Evolutionary conservation across 2,797 vertebrate genomes (phyloP), one percentile per base, ranked within the genome.

Genomic region (Hoplostethus atlanticus): DNA sequence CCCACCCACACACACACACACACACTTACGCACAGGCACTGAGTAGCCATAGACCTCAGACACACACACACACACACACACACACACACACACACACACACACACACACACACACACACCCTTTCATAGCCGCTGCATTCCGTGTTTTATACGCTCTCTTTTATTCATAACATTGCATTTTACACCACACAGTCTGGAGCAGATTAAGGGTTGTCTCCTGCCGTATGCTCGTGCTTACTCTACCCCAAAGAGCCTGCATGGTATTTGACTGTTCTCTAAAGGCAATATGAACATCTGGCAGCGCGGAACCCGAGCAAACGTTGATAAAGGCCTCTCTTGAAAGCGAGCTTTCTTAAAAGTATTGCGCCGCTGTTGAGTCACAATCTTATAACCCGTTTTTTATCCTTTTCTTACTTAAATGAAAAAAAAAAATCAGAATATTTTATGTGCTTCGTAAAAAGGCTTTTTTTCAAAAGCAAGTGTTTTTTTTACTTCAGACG

Each of bases 141-240:
- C 80, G 51, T 91, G 88, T 93, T 91, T 93, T 89, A 90, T 91
- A 86, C 84, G 84, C 85, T 90, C 75, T 65, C 84, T 89, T 92
- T 91, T 92, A 94, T 93, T 91, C 90, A 91, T 93, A 91, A 92
- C 86, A 87, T 91, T 92, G 88, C 90, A 85, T 92, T 93, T 93
- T 92, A 93, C 92, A 93, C 87, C 85, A 81, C 78, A 71, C 74
- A 83, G 90, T 93, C 92, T 93, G 93, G 91, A 91, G 88, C 86
- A 87, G 89, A 93, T 93, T 93, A 92, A 70, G 81, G 84, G 63
- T 88, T 76, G 90, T 92, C 89, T 92, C 90, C 90, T 87, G 88
- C 90, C 86, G 84, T 71, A 92, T 60, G 83, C 82, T 81, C n/a
- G 12, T 92, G 90, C 92, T 93, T 92, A 89, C 85, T 90, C 90